These are phyloP conservation scores for Lepidocyrtinus sp. DNA, from an alignment of 2,888 invertebrate genomes.

Conservation along the genomic window DNA sequence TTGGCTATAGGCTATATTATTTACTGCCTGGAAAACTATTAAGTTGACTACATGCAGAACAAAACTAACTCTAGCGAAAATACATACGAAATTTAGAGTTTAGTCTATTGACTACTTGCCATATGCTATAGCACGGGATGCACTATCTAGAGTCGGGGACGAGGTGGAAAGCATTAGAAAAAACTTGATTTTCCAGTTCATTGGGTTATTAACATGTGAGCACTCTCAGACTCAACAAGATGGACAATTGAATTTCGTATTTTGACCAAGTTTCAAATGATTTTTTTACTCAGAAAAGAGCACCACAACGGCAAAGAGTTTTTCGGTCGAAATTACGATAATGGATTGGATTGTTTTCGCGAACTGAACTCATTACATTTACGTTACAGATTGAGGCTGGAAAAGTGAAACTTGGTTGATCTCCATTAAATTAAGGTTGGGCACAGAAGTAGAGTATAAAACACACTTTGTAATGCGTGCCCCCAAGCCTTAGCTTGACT, in stretches of 20 bases:
- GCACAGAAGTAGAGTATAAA: too few relatives aligned
- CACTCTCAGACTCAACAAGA: not conserved
- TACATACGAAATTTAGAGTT: too few relatives aligned
- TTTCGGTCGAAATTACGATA: not conserved
- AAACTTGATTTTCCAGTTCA: slow-evolving; percentile 62
- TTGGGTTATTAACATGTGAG: slow-evolving; percentile 59
- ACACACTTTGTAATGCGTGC: slow-evolving; percentile 40
- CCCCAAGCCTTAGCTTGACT: slow-evolving; percentile 39
- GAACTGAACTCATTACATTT: not conserved
- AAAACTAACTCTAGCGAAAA: too few relatives aligned
- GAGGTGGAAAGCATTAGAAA: not conserved
- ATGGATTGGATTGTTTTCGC: slow-evolving; percentile 1
- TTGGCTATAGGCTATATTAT: not conserved
- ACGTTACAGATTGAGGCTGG: not conserved
- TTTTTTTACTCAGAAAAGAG: slow-evolving; percentile 1
- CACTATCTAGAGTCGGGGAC: not conserved
- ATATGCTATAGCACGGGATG: too few relatives aligned
- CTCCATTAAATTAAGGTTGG: too few relatives aligned
- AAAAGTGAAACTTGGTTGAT: not conserved
- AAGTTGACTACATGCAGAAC: not conserved
- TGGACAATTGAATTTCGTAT: not conserved
- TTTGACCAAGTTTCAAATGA: slow-evolving; percentile 44
- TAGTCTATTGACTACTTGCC: too few relatives aligned
- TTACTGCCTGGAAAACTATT: not conserved
- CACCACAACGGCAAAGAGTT: not conserved